Evolutionary conservation across 2,888 invertebrate genomes (phyloP).

Genomic region (Apodemia hepburni): DNA sequence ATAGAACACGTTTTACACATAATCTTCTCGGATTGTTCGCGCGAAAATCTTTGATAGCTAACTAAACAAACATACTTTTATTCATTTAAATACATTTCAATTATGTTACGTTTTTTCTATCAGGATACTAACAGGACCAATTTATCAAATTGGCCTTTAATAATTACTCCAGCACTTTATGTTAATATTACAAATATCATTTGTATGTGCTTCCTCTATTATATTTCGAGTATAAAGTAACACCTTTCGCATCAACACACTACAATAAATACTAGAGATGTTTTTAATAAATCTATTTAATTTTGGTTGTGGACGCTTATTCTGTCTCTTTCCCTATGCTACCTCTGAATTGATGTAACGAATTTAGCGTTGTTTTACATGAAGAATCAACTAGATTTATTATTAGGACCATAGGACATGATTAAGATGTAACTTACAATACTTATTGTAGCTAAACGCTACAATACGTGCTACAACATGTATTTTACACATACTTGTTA

Average conservation of each 20-base stretch:
- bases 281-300: neutral
- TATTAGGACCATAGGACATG: neutral
- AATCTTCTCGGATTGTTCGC: too few species aligned
- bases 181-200: slow-evolving; percentile 1
- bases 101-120: too few species aligned
- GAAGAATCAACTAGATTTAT: neutral
- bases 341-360: neutral
- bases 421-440: neutral
- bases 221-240: neutral
- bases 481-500: neutral
- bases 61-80: too few species aligned
- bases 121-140: neutral
- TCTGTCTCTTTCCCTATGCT: neutral
- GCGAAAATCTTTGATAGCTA: too few species aligned
- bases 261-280: neutral
- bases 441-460: neutral
- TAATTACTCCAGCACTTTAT: neutral
- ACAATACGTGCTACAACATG: neutral
- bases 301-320: neutral
- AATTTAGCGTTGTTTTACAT: neutral
- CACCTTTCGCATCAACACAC: neutral
- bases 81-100: too few species aligned
- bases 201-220: neutral
- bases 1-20: too few species aligned
- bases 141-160: neutral